Evolutionary conservation across 2,888 invertebrate species (phyloP), one percentile per base, ranked within the genome.

Genomic region (Spicauda simplicius): DNA sequence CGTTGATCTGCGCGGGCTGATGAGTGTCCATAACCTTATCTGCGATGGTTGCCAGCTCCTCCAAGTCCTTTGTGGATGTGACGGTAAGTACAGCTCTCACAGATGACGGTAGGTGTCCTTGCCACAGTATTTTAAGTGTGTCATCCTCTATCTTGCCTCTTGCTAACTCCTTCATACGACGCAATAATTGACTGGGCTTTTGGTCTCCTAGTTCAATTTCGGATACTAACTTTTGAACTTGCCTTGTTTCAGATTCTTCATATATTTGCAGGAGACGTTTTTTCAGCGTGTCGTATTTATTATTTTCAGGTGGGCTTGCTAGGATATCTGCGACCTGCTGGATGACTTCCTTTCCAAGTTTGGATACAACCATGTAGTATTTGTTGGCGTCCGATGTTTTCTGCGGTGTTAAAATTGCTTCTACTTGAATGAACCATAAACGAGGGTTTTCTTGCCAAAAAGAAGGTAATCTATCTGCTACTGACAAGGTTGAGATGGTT

Each of bases 181-280:
- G 25, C n/a, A 54, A 25, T 25, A 54, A 25, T 14, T 54, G 54
- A 53, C 66, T 69, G 67, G 71, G 69, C 64, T 69, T 66, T 57
- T 64, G 67, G 71, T 71, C 33, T 52, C 54, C 61, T 56, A 59
- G 12, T 19, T 30, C 55, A 25, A 55, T 55, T 3, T 30, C 55
- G 8, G 55, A 30, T 25, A 55, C 25, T n/a, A 25, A 10, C 11
- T 55, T 30, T 18, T 52, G 52, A 16, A 52, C 8, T 8, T 52
- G 52, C 16, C 52, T 52, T 16, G 52, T 16, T 52, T 52, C 52
- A n/a, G 52, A 52, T 52, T 52, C 52, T 52, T 52, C 52, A n/a
- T n/a, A 18, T 52, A 16, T 52, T 8, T n/a, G 16, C 4, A 52
- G 52, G 8, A 52, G 52, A 16, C 16, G 52, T 7, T 52, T 52